Conservation (phyloP, 2,888 invertebrate genomes). For the Portevinia maculata region DNA sequence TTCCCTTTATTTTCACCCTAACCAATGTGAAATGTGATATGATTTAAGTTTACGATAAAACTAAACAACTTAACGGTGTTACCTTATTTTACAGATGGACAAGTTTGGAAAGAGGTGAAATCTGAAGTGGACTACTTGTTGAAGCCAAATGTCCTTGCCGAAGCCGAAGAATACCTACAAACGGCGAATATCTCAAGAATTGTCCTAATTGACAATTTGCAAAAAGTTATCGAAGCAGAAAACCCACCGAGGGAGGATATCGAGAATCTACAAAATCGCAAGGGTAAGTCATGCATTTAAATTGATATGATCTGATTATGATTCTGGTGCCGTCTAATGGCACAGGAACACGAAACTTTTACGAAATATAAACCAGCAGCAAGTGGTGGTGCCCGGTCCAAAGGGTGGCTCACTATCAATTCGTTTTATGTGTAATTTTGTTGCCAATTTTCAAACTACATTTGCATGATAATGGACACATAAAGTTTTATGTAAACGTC, state of each 20-base stretch:
- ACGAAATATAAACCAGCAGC: constrained; percentile 37
- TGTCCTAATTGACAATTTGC: constrained; percentile 90
- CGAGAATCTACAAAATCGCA: constrained; percentile 87
- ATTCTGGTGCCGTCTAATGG: constrained; percentile 5
- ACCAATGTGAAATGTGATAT: constrained; percentile 16
- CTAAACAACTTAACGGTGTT: not conserved
- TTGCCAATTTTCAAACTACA: constrained; percentile 61
- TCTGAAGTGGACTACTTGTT: constrained; percentile 88
- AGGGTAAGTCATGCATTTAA: constrained; percentile 84
- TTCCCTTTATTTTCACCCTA: not conserved
- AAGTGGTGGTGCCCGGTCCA: not conserved
- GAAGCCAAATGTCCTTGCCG: constrained; percentile 86
- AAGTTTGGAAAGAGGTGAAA: constrained; percentile 82
- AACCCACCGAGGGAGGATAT: constrained; percentile 89
- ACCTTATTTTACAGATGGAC: constrained; percentile 77
- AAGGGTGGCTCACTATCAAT: not conserved
- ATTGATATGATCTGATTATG: not conserved
- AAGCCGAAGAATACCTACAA: constrained; percentile 86
- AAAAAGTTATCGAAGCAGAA: constrained; percentile 90
- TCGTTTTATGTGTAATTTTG: constrained; percentile 58
- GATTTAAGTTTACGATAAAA: constrained; percentile 38
- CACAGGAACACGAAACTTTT: constrained; percentile 44
- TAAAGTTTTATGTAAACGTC: constrained; percentile 26
- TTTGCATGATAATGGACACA: constrained; percentile 59
- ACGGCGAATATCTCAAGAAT: constrained; percentile 87